Percentiles rank a stretch among this genome's conserved stretches.
Evolutionary conservation across 2,797 vertebrate genomes (phyloP).

Genomic region (Cheirogaleus major): DNA sequence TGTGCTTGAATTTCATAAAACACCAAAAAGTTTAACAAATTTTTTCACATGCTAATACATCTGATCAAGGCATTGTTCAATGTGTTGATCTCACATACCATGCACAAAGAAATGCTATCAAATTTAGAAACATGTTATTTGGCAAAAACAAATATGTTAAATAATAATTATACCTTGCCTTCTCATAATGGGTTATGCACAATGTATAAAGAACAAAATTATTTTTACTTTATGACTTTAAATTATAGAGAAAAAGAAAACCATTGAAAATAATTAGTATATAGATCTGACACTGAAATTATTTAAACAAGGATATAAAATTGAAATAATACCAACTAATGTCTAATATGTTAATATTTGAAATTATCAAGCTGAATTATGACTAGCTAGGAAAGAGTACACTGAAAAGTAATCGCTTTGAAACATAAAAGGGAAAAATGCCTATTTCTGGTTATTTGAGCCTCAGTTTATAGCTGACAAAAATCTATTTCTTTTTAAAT

Average conservation of each 20-base stretch:
- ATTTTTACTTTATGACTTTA: constrained; percentile 54
- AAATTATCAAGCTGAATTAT: constrained; percentile 46
- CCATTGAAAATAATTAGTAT: constrained; percentile 59
- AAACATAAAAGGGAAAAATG: background rate
- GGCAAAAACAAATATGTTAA: constrained; percentile 52
- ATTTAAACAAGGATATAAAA: constrained; percentile 43
- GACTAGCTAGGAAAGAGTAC: constrained; percentile 1
- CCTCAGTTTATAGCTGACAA: constrained; percentile 23
- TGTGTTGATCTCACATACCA: background rate
- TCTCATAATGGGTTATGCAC: constrained; percentile 20
- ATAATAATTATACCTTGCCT: constrained; percentile 68
- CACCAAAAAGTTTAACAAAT: background rate
- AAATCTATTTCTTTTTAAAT: background rate
- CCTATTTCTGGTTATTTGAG: background rate
- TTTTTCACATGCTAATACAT: background rate
- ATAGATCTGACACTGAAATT: constrained; percentile 40
- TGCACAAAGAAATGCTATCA: constrained; percentile 46
- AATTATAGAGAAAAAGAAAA: constrained; percentile 63
- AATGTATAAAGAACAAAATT: constrained; percentile 43
- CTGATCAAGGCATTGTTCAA: background rate
- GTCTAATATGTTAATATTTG: constrained; percentile 47
- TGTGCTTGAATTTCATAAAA: constrained; percentile 22
- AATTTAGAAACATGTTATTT: constrained; percentile 69
- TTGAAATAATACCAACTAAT: constrained; percentile 56
- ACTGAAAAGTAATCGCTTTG: constrained; percentile 5